phyloP scores from a whole-genome alignment of 2,888 invertebrate genomes.

The Andrena bicolor region DNA sequence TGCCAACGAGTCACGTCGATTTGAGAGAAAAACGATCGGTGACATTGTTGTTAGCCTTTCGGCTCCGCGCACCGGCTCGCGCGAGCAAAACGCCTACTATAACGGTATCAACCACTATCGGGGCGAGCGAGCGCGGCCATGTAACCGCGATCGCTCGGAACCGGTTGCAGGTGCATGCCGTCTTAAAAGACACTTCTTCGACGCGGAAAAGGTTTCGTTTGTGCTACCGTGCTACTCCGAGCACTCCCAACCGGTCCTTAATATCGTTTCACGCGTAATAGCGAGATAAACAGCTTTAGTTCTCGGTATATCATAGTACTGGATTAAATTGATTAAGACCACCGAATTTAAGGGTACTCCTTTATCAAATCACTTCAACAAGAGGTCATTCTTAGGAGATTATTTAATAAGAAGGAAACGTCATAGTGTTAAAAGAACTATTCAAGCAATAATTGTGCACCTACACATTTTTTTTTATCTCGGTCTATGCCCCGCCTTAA shows the following conservation, averaged over 20 bases:
- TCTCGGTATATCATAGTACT: too few species aligned
- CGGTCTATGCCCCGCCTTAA: too few species aligned
- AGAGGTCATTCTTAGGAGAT: too few species aligned
- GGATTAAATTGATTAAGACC: too few species aligned
- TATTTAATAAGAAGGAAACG: too few species aligned
- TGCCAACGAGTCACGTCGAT: slow-evolving; percentile 49
- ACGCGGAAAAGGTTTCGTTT: slow-evolving; percentile 37
- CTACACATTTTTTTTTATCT: too few species aligned
- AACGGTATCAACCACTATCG: slow-evolving; percentile 76
- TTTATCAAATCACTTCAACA: too few species aligned
- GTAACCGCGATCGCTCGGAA: slow-evolving; percentile 78
- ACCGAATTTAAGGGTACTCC: too few species aligned
- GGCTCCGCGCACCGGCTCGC: slow-evolving; percentile 25
- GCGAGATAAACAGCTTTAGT: neutral
- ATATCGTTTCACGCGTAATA: slow-evolving; percentile 19
- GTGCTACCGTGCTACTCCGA: slow-evolving; percentile 12
- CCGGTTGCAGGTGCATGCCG: slow-evolving; percentile 76
- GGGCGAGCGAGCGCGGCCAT: slow-evolving; percentile 70
- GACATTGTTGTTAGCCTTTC: slow-evolving; percentile 36
- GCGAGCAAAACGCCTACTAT: slow-evolving; percentile 51
- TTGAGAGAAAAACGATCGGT: neutral
- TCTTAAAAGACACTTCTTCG: slow-evolving; percentile 49
- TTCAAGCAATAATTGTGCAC: too few species aligned
- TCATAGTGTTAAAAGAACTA: too few species aligned
- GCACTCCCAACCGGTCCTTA: slow-evolving; percentile 9